Evolutionary conservation across 2,797 vertebrate species (phyloP).

Genomic region (Limnodromus scolopaceus): DNA sequence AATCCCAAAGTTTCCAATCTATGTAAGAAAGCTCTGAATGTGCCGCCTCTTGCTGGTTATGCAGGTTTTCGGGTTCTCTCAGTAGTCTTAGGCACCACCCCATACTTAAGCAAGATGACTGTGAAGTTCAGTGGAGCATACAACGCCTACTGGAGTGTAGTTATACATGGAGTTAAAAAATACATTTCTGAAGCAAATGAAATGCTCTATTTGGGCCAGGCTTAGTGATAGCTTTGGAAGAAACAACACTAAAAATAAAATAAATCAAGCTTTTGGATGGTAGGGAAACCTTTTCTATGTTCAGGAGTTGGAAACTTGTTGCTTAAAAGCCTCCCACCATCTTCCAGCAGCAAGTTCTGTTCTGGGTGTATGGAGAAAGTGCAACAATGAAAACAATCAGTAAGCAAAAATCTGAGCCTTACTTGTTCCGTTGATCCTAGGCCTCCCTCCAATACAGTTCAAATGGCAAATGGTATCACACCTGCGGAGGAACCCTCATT

Average conservation of each 20-base stretch:
- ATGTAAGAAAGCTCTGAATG: background rate
- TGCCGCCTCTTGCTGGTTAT: background rate
- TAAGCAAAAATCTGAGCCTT: background rate
- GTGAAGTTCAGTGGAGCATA: background rate
- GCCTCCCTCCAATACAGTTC: conserved; percentile 85
- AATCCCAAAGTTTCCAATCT: background rate
- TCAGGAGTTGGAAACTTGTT: background rate
- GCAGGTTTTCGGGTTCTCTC: background rate
- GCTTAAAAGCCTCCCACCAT: background rate
- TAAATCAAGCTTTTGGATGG: background rate
- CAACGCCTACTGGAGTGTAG: background rate
- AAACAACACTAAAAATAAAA: background rate
- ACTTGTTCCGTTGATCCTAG: conserved; percentile 51
- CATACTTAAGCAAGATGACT: background rate
- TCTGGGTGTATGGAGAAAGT: background rate
- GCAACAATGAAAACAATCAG: background rate
- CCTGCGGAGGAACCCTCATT: conserved; percentile 87
- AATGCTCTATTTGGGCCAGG: background rate
- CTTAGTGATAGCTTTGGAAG: background rate
- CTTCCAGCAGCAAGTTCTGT: background rate
- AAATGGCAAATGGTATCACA: conserved; percentile 80
- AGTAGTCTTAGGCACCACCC: background rate
- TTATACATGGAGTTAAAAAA: background rate
- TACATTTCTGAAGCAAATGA: background rate
- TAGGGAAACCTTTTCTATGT: background rate